Evolutionary conservation across 2,113 vertebrate genomes (phyloP).

Genomic region (Rhizomys pruinosus): DNA sequence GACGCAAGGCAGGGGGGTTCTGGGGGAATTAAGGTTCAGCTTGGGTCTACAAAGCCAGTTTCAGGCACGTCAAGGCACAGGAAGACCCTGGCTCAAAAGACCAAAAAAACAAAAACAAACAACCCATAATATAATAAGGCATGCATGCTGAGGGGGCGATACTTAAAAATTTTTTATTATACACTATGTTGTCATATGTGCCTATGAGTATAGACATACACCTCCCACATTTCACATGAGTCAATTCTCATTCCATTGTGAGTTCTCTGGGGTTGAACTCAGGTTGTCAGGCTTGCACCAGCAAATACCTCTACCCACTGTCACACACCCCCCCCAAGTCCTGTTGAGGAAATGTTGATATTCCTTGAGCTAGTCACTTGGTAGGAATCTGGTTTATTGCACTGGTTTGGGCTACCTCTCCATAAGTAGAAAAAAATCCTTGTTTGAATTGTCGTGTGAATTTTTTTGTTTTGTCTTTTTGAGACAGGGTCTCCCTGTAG

Average conservation of each 20-base stretch:
- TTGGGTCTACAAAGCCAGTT: background rate
- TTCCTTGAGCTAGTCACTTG: background rate
- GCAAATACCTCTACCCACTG: background rate
- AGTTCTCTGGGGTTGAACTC: background rate
- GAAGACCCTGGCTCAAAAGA: background rate
- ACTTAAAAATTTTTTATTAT: too few species aligned
- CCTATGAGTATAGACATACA: background rate
- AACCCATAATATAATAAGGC: background rate
- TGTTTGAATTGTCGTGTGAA: conserved; percentile 62
- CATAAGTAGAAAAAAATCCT: conserved; percentile 7
- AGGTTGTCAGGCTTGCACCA: too few species aligned
- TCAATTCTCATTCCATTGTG: background rate
- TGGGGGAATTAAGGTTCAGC: background rate
- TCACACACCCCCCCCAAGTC: background rate
- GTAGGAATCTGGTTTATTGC: conserved; percentile 1
- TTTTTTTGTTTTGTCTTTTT: too few species aligned
- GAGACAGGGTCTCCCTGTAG: too few species aligned
- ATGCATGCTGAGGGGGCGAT: background rate
- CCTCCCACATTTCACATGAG: background rate
- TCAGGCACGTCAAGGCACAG: background rate
- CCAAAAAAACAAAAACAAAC: too few species aligned
- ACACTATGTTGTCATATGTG: too few species aligned
- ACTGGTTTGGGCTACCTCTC: conserved; percentile 42
- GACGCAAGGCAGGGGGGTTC: background rate
- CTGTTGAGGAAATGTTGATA: background rate